phyloP scores from a whole-genome alignment of 2,113 vertebrate genomes.

The Xenus cinereus region DNA sequence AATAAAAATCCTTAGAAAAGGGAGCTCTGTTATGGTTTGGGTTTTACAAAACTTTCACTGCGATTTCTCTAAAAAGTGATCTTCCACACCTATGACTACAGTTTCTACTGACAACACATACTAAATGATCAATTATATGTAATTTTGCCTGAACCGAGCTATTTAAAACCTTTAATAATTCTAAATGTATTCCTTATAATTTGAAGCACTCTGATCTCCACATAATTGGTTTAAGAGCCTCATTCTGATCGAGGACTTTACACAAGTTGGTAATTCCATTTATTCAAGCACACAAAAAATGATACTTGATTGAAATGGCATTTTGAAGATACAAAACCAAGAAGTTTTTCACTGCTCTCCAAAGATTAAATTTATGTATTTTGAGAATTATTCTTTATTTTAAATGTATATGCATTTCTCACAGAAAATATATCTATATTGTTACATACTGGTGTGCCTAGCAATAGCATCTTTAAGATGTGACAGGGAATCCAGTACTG shows the following conservation, averaged over 20 bases:
- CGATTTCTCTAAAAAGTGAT: neutral
- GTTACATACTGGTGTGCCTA: neutral
- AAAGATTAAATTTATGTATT: neutral
- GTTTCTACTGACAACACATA: slow-evolving; percentile 33
- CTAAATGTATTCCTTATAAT: slow-evolving; percentile 48
- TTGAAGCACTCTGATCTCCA: slow-evolving; percentile 54
- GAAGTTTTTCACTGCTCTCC: neutral
- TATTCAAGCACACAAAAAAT: slow-evolving; percentile 42
- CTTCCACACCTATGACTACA: slow-evolving; percentile 33
- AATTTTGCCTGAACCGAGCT: slow-evolving; percentile 49
- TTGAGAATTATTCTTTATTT: neutral
- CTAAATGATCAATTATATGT: slow-evolving; percentile 56
- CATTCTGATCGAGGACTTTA: slow-evolving; percentile 53
- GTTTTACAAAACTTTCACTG: slow-evolving; percentile 20
- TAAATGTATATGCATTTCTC: neutral
- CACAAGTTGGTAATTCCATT: slow-evolving; percentile 49
- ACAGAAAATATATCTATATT: neutral
- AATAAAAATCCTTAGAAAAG: neutral
- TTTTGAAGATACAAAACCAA: slow-evolving; percentile 36
- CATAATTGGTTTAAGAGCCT: slow-evolving; percentile 65
- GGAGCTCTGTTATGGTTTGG: neutral
- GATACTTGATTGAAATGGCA: slow-evolving; percentile 49
- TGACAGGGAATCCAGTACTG: neutral
- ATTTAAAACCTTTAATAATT: slow-evolving; percentile 58
- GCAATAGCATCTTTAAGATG: neutral